Conservation (phyloP, 2,113 vertebrate genomes). For the Pterocles orientalis region DNA sequence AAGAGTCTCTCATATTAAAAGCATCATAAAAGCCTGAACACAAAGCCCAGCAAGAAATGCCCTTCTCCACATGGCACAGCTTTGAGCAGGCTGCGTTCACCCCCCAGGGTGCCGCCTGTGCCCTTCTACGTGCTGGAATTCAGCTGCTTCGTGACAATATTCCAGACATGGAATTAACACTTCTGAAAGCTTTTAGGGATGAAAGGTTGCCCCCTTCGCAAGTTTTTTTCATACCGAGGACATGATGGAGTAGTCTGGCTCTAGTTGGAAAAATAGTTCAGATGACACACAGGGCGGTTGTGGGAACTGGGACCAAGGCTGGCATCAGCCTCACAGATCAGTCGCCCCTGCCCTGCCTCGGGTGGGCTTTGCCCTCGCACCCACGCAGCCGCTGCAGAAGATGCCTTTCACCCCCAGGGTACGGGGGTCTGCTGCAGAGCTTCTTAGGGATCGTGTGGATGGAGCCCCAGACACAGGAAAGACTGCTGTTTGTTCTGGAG, state of each 20-base stretch:
- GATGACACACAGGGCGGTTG: background rate
- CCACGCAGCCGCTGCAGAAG: background rate
- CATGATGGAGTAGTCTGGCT: conserved; percentile 43
- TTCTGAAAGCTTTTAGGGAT: conserved; percentile 44
- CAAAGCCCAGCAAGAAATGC: conserved; percentile 38
- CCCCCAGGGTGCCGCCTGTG: background rate
- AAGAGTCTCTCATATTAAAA: conserved; percentile 43
- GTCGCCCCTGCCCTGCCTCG: background rate
- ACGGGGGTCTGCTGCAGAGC: accelerated
- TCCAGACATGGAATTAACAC: conserved; percentile 50
- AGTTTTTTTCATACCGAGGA: conserved; percentile 10
- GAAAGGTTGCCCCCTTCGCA: conserved; percentile 46
- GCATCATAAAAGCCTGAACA: conserved; percentile 36
- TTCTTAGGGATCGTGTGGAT: background rate
- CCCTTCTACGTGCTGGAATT: background rate
- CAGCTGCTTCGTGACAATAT: conserved; percentile 34
- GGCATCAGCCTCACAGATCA: background rate
- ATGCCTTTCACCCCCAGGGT: background rate
- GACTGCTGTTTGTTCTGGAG: background rate
- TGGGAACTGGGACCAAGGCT: background rate
- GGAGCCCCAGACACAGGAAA: background rate
- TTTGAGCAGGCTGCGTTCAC: background rate
- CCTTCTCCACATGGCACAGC: conserved; percentile 12
- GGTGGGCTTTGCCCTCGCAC: background rate
- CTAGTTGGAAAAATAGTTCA: background rate